Evolutionary conservation across 2,888 invertebrate genomes (phyloP), one percentile per base, ranked within the genome.

Genomic region (Unio pictorum): DNA sequence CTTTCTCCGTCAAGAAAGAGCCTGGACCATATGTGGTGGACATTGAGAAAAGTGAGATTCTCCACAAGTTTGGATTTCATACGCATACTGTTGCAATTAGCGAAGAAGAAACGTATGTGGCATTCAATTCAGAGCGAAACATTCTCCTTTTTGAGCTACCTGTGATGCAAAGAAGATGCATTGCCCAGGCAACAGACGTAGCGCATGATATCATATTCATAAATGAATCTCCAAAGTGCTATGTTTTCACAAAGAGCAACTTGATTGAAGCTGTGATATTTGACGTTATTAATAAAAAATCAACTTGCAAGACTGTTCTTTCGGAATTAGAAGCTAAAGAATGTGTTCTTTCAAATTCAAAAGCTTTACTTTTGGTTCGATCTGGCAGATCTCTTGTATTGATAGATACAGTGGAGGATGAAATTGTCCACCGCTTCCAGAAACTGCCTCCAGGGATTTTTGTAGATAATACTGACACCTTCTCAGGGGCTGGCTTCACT

Each of bases 401-500:
- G 6, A 73, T 86, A 55, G 78, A 84, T 63, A 78, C 84, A 8
- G 65, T 73, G 8, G 66, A 65, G 23, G 81, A 85, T 65, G 73
- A 74, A 54, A 62, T 86, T 1, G 34, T 69, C 7, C 71, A 79
- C 55, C 69, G 83, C 5, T 74, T 87, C 6, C 76, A 78, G 58
- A 73, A 82, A 58, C 79, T 85, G 45, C 86, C 87, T 1, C 69
- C 81, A 26, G 84, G 82, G 1, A 80, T 85, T 8, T 84, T 85
- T 67, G 74, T 83, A 11, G 86, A 86, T 62, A 79, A 72, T 4
- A 78, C 78, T 61, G 83, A 87, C 3, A 73, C 75, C 4, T 88
- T 86, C 71, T 80, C 80, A 7, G 86, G 84, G 0, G 87, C 87
- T 7, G 86, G 82, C 0, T 88, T 87, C 69, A 80, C 84, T 8